These are phyloP conservation scores for Pipistrellus kuhlii DNA, from an alignment of 2,797 vertebrate genomes.

Conservation along the genomic window DNA sequence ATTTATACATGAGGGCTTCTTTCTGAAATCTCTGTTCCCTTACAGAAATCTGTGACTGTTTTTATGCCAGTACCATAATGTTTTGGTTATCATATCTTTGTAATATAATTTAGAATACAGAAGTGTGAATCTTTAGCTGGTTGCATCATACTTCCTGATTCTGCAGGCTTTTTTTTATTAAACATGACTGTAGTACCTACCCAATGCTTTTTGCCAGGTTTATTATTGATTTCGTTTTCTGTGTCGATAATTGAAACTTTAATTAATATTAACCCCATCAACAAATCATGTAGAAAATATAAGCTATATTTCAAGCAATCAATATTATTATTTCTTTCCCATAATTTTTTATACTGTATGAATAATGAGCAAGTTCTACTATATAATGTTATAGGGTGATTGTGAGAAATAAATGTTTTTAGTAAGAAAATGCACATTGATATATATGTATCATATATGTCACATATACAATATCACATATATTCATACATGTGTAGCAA, in stretches of 20 bases:
- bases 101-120: background rate
- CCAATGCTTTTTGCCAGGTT: background rate
- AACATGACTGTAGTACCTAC: background rate
- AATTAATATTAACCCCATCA: background rate
- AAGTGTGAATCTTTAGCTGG: background rate
- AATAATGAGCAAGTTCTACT: background rate
- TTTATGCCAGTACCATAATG: too few species aligned
- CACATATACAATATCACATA: background rate
- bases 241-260: background rate
- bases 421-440: background rate
- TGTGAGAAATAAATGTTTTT: conserved; percentile 14
- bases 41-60: background rate
- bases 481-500: background rate
- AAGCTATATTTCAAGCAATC: background rate
- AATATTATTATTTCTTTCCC: background rate
- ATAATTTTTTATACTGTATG: background rate
- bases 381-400: background rate
- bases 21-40: background rate
- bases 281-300: background rate
- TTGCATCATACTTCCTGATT: background rate
- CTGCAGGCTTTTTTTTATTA: background rate
- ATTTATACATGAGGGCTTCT: background rate
- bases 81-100: background rate
- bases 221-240: background rate
- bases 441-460: background rate